Base-by-base conservation (phyloP, 2,888 invertebrate species). In the Ptychoptera albimana region DNA sequence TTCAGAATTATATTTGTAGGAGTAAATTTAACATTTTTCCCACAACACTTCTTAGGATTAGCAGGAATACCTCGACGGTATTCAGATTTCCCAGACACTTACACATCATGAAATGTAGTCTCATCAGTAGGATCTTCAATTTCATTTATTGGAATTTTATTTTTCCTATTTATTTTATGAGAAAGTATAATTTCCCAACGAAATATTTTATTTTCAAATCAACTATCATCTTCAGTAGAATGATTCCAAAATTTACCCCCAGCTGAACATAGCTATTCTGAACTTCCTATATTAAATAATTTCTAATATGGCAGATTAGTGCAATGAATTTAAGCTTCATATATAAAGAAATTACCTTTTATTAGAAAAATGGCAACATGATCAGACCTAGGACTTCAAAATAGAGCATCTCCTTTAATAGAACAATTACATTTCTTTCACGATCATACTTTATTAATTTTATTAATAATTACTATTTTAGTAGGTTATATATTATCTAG, bases 1-100 rank as follows among this genome's bases (percentile, higher is more conserved):
- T 83, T 84, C 70, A 59, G 70, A 53, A 58, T 68, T 54, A 81
- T 82, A 72, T 83, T 83, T 71, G 60, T 80, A 54, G 80, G 82
- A 47, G 81, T 84, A 52, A 85, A 83, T 68, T 57, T 82, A 70
- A 83, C 81, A 1, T 79, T 84, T 62, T 83, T 84, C n/a, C 82
- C 83, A 0, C 79, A 80, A 72, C 80, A 84, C 66, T 83, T 84
- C 54, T 60, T 79, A 63, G 79, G 79, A 43, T 58, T 79, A 65
- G 70, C 69, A 23, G 78, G 79, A 0, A 82, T 83, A 65, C 83
- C 82, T 39, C 82, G 83, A 45, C 82, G 83, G 48, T 82, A 82
- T 43, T 76, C 79, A 4, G 79, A 82, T 60, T 82, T 80, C 44
- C 78, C 79, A 1, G 79, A 81, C 62, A 66, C 68, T 15, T 37